Evolutionary conservation across 2,888 invertebrate species (phyloP).

Genomic region (Alsophila aescularia): DNA sequence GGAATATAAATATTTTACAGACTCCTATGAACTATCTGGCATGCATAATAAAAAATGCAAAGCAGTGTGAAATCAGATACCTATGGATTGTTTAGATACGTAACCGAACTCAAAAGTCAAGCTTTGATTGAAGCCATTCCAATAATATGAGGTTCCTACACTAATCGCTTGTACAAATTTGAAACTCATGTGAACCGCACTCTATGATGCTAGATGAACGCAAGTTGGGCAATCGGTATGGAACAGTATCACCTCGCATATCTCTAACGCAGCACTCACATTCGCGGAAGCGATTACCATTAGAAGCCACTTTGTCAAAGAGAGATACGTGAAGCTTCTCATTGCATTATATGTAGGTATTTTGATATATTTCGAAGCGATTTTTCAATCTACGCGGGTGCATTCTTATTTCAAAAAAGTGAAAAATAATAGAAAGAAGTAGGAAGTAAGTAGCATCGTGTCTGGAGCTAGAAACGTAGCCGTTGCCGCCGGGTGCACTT

Average conservation of each 20-base stretch:
- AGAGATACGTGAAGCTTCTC: constrained; percentile 73
- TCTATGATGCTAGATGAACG: constrained; percentile 74
- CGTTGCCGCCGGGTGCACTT: constrained; percentile 69
- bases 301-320: constrained; percentile 74
- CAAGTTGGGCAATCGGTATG: constrained; percentile 63
- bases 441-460: constrained; percentile 80
- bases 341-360: constrained; percentile 61
- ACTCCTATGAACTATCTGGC: constrained; percentile 77
- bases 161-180: constrained; percentile 61
- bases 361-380: constrained; percentile 72
- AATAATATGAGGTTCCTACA: constrained; percentile 66
- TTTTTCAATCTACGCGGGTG: constrained; percentile 79
- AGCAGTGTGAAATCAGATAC: constrained; percentile 72
- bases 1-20: constrained; percentile 59
- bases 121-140: constrained; percentile 82
- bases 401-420: constrained; percentile 78
- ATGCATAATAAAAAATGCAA: constrained; percentile 83
- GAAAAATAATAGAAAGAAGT: constrained; percentile 76
- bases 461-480: constrained; percentile 78
- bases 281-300: constrained; percentile 76
- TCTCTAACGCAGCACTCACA: constrained; percentile 73
- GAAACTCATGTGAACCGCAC: constrained; percentile 71
- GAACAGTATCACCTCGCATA: constrained; percentile 52
- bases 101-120: constrained; percentile 74
- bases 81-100: constrained; percentile 58